Evolutionary conservation across 2,797 vertebrate genomes (phyloP).

Genomic region (Crocidura indochinensis): DNA sequence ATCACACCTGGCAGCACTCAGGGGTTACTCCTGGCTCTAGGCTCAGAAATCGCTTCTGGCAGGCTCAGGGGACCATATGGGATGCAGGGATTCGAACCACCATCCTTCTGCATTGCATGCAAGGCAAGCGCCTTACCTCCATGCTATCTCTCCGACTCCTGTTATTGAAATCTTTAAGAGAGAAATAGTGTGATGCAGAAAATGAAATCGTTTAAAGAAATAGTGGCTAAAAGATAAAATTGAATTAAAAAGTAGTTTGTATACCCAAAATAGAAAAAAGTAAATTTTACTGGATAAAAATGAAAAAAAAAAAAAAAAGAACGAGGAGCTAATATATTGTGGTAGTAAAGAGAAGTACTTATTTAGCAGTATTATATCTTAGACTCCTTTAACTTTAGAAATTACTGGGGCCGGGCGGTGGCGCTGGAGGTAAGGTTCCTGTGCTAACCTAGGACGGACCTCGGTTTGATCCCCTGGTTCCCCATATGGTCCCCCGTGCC

Average conservation of each 20-base stretch:
- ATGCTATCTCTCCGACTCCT: neutral
- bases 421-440: no score
- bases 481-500: no score
- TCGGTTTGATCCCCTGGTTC: no score
- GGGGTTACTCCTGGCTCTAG: no score
- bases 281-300: constrained; percentile 23
- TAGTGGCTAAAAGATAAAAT: constrained; percentile 30
- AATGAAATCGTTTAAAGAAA: constrained; percentile 18
- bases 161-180: neutral
- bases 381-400: constrained; percentile 8
- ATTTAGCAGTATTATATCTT: constrained; percentile 28
- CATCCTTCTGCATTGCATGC: no score
- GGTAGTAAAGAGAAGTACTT: constrained; percentile 24
- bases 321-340: neutral
- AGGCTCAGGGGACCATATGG: no score
- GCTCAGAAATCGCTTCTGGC: no score
- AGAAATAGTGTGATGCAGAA: neutral
- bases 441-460: no score
- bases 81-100: no score
- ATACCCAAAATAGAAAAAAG: neutral
- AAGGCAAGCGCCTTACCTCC: no score
- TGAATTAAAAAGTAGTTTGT: constrained; percentile 48
- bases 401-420: no score
- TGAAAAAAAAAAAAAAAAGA: constrained; percentile 41
- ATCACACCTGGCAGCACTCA: no score